Conservation (phyloP, 2,113 vertebrate species). For the Bungarus multicinctus region DNA sequence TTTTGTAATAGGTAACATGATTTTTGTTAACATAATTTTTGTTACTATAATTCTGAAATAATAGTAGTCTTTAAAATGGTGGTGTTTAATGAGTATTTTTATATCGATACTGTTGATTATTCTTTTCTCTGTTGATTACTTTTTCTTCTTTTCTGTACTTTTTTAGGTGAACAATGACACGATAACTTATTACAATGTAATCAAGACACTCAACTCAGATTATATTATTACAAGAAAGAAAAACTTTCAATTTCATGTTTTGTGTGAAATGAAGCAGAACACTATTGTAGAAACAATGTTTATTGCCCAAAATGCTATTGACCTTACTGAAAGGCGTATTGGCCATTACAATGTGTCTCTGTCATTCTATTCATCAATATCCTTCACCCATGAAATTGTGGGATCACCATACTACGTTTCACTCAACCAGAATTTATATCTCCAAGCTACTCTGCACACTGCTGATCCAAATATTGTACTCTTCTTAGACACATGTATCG, state of each 20-base stretch:
- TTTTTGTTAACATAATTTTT: not conserved
- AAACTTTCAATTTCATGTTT: slow-evolving; percentile 33
- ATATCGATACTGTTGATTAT: not conserved
- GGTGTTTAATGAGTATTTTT: not conserved
- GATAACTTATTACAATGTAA: slow-evolving; percentile 44
- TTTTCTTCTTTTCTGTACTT: not conserved
- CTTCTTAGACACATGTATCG: slow-evolving; percentile 46
- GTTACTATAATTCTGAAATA: not conserved
- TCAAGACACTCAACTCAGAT: slow-evolving; percentile 18
- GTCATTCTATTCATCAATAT: slow-evolving; percentile 25
- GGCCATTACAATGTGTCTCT: slow-evolving; percentile 35
- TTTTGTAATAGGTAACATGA: not conserved
- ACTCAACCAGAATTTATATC: slow-evolving; percentile 43
- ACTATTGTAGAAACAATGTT: slow-evolving; percentile 39
- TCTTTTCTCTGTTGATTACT: not conserved
- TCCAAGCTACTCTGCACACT: slow-evolving; percentile 35
- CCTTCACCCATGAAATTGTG: slow-evolving; percentile 2
- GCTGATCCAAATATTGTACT: slow-evolving; percentile 29
- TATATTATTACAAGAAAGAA: slow-evolving; percentile 28
- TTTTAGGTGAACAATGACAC: slow-evolving; percentile 22
- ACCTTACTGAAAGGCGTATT: not conserved
- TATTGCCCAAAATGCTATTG: slow-evolving; percentile 2
- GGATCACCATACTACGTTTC: slow-evolving; percentile 33
- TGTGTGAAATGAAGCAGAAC: slow-evolving; percentile 44
- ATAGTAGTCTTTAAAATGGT: not conserved